Conservation (phyloP, 2,113 vertebrate genomes). For the Piaya cayana region DNA sequence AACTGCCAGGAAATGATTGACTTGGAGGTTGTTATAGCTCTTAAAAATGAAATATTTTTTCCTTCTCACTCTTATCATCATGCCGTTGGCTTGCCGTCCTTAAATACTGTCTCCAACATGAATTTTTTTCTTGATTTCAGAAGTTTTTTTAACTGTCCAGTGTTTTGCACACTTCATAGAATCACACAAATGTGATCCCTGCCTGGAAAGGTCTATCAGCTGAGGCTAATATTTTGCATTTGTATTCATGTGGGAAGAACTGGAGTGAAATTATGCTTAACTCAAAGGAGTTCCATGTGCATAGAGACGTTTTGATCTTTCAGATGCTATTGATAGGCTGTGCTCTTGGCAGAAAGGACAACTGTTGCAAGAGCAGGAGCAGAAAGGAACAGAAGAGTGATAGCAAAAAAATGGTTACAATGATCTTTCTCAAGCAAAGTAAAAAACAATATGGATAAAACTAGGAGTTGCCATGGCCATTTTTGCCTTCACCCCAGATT, state of each 20-base stretch:
- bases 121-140: not conserved
- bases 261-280: not conserved
- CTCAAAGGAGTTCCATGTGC: not conserved
- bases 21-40: not conserved
- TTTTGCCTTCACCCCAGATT: not conserved
- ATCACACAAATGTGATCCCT: not conserved
- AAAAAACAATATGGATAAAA: not conserved
- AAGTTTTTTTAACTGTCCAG: not conserved
- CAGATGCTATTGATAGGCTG: not conserved
- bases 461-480: not conserved
- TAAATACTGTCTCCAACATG: not conserved
- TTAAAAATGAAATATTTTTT: conserved; percentile 29
- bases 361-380: not conserved
- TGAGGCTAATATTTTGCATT: not conserved
- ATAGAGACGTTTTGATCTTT: not conserved
- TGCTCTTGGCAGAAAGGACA: not conserved
- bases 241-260: not conserved
- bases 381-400: not conserved
- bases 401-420: not conserved
- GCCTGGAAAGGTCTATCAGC: not conserved
- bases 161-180: not conserved
- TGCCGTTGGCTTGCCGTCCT: not conserved
- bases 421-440: not conserved
- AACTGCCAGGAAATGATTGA: conserved; percentile 52
- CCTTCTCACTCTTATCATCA: not conserved